phyloP scores from a whole-genome alignment of 2,113 vertebrate genomes.

The Rattus rattus region DNA sequence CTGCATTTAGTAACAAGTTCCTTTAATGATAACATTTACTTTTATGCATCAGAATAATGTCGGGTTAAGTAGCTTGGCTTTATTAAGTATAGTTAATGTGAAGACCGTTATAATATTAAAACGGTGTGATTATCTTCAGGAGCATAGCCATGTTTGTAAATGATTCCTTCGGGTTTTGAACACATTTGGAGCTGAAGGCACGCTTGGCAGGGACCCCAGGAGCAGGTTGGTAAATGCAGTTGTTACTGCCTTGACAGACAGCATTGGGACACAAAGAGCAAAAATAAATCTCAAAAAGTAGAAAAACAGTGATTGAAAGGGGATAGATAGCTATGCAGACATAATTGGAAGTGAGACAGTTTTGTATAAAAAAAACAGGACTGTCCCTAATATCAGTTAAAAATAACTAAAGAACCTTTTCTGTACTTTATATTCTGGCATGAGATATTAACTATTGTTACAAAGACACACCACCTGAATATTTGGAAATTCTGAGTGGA shows the following conservation, averaged over 20 bases:
- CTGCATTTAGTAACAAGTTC: neutral
- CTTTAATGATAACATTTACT: neutral
- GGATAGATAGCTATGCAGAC: neutral
- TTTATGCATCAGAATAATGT: slow-evolving; percentile 2
- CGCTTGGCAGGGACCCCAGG: neutral
- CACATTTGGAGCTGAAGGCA: neutral
- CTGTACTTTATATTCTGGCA: neutral
- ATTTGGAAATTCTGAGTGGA: neutral
- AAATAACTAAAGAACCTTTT: neutral
- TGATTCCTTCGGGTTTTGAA: neutral
- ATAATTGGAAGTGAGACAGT: neutral
- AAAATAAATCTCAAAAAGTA: neutral
- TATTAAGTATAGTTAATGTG: neutral
- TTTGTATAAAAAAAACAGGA: neutral
- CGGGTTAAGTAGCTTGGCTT: neutral
- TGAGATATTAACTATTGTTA: neutral
- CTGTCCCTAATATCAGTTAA: neutral
- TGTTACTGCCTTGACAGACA: neutral
- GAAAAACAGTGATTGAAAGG: neutral
- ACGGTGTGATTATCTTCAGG: neutral
- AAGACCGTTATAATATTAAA: neutral
- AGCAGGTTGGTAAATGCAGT: neutral
- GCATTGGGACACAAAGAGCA: neutral
- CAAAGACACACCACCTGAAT: neutral
- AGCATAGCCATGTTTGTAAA: neutral